These are phyloP conservation scores for Decapterus maruadsi DNA, from an alignment of 2,797 vertebrate genomes.

Conservation along the genomic window DNA sequence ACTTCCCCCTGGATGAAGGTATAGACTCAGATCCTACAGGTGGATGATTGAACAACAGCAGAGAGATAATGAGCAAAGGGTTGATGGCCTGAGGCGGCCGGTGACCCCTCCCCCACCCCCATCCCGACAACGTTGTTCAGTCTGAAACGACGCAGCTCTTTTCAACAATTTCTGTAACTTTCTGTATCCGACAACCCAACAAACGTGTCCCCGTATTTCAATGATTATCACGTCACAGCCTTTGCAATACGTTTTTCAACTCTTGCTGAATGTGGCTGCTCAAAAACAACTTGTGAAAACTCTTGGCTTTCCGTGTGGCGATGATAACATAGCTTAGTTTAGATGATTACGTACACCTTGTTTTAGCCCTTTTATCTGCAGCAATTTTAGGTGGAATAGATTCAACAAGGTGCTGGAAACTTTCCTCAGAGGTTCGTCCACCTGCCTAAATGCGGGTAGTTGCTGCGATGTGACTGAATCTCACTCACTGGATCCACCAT, in stretches of 20 bases:
- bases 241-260: background rate
- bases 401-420: no score
- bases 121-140: background rate
- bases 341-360: no score
- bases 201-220: no score
- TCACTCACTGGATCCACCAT: background rate
- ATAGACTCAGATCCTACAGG: background rate
- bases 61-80: background rate
- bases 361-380: no score
- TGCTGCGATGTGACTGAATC: background rate
- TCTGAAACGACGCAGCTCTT: background rate
- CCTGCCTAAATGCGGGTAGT: no score
- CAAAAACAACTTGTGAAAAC: background rate
- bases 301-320: background rate
- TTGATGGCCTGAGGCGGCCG: background rate
- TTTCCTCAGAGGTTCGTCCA: no score
- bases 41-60: constrained; percentile 4
- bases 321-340: background rate
- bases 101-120: background rate
- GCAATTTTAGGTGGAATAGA: background rate
- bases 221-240: background rate
- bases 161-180: background rate
- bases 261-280: background rate
- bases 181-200: no score
- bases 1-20: no score